phyloP scores from a whole-genome alignment of 2,113 vertebrate species.

The Pseudois nayaur region DNA sequence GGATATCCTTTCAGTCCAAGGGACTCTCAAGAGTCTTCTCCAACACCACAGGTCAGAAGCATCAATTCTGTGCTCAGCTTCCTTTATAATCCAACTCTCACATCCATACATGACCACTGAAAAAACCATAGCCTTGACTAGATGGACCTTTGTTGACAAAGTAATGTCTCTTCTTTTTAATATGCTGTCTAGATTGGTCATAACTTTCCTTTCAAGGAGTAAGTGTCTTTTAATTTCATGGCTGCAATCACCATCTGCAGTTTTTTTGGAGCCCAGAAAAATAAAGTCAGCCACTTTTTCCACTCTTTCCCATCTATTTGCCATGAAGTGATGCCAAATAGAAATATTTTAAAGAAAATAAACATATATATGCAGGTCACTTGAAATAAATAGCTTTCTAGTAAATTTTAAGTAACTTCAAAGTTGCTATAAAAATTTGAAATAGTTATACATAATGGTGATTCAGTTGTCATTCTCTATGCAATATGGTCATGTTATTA shows the following conservation, averaged over 20 bases:
- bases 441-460: neutral
- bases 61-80: neutral
- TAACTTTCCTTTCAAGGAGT: neutral
- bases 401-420: neutral
- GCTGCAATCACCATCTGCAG: neutral
- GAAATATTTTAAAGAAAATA: conserved; percentile 4
- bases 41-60: neutral
- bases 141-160: neutral
- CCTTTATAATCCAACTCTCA: neutral
- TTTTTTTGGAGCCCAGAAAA: neutral
- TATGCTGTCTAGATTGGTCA: neutral
- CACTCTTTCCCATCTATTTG: neutral
- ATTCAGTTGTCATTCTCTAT: neutral
- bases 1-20: neutral
- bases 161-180: neutral
- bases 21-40: neutral
- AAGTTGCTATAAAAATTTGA: neutral
- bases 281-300: neutral
- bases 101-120: neutral
- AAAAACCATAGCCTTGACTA: neutral
- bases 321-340: neutral
- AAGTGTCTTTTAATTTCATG: neutral
- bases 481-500: neutral
- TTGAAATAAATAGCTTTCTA: neutral
- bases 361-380: neutral